Evolutionary conservation across 2,113 vertebrate species (phyloP), one percentile per base, ranked within the genome.

Genomic region (Ictalurus furcatus): DNA sequence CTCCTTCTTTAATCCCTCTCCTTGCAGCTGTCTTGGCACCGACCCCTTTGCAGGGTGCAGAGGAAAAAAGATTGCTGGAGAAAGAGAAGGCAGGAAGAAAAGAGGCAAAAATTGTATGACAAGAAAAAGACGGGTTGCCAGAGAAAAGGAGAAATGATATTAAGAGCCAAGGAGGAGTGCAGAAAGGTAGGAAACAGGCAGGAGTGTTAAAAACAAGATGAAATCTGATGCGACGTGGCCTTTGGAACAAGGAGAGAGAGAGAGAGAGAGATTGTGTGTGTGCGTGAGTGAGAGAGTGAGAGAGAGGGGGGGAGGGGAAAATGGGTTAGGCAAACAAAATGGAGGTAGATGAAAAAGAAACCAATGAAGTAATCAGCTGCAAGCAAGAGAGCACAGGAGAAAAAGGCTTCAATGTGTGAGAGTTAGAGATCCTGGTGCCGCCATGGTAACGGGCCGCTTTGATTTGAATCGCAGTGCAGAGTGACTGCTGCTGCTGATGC

Each of bases 21-120:
- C 88, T 90, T 92, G 87, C 90, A 91, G 93, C 93, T 94, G 93
- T 94, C 90, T 86, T 91, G 92, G 92, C 91, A 92, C 88, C 89
- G 90, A 54, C 90, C 90, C 86, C 79, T 86, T 84, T 86, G 78
- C 87, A 67, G 69, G 74, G 90, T 40, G 59, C 61, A 87, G 71
- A 82, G 54, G 37, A 56, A 85, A 85, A 30, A 59, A 58, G 40
- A 74, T 44, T 48, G 52, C 61, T 28, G 58, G 54, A 58, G 23
- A 65, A 30, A 9, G 61, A 69, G 69, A 59, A 76, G 76, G 71
- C 59, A 54, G 83, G 44, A 79, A 73, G 30, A 59, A 84, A 85
- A 85, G 44, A 76, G 23, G 48, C 23, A 83, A 54, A 88, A 88
- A 76, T 74, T 48, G 71, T 71, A 79, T 89, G 58, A 88, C 59